phyloP scores from a whole-genome alignment of 1,140 invertebrate genomes.

The Melipona quadrifasciata region DNA sequence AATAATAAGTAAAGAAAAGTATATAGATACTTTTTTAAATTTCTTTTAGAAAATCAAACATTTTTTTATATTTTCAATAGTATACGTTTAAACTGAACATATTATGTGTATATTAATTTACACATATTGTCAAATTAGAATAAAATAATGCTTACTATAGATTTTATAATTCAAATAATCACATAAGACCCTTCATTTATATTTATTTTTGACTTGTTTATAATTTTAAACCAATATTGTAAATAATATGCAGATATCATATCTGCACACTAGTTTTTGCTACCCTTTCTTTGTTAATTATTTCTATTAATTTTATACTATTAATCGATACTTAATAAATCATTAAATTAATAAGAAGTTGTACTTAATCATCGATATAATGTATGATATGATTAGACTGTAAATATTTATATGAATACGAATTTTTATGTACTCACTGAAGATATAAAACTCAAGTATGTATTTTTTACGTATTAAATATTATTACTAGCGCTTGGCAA shows the following conservation, averaged over 20 bases:
- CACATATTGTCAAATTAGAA: neutral
- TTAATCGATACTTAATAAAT: neutral
- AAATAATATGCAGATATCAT: neutral
- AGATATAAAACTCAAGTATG: neutral
- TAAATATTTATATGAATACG: neutral
- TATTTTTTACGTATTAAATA: too few relatives aligned
- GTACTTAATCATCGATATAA: neutral
- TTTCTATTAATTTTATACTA: neutral
- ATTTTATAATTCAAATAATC: neutral
- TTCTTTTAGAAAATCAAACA: neutral
- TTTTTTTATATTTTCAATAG: neutral
- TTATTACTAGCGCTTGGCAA: too few relatives aligned
- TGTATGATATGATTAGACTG: neutral
- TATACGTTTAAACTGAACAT: neutral
- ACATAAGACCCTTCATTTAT: neutral
- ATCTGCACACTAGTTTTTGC: neutral
- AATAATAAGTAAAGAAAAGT: too few relatives aligned
- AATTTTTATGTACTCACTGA: neutral
- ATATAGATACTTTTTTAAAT: too few relatives aligned
- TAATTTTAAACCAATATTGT: neutral
- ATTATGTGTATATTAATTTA: neutral
- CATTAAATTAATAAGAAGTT: neutral
- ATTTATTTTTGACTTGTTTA: neutral
- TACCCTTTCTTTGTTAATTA: neutral
- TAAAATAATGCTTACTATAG: neutral